Evolutionary conservation across 2,888 invertebrate genomes (phyloP), one percentile per base, ranked within the genome.

Genomic region (Drosophila fulvimacula): DNA sequence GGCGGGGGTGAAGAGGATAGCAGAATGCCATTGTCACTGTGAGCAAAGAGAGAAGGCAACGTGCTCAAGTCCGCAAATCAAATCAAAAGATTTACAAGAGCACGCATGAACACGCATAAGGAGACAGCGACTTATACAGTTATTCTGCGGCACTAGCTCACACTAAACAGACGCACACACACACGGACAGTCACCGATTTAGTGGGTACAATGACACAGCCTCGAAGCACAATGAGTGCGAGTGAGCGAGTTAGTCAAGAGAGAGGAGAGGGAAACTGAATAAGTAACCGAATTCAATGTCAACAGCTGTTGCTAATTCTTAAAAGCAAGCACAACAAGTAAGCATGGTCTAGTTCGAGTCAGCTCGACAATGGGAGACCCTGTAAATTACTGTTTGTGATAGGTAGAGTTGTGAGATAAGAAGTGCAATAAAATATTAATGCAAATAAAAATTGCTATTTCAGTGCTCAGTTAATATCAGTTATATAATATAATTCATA

Each of bases 71-170:
- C 73, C 76, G 73, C 75, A 83, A 83, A 84, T 83, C 76, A 87
- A 87, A 83, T 87, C 87, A 86, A 79, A 83, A 83, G 84, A 86
- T 79, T 81, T 71, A 81, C 79, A 86, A 76, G 80, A 77, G 69
- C 75, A 70, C 75, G 81, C 81, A 83, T 75, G 68, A 73, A 69
- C 55, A 68, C 79, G 66, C 66, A 66, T 52, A 71, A 52, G 59
- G 71, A 56, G 62, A 72, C 62, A 44, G 39, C 49, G 71, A 62
- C 49, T 58, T 60, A 48, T 62, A 56, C 53, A 59, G 67, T 59
- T 58, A 58, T 53, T 36, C 46, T 19, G 44, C 36, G 24, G 38
- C 57, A 68, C 72, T 68, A 66, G 24, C 48, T 36, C 19, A 15
- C 63, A 56, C 44, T 11, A 44, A 9, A 39, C 41, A 48, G 21